Evolutionary conservation across 2,888 invertebrate genomes (phyloP), one percentile per base, ranked within the genome.

Genomic region (Tribolium freemani): DNA sequence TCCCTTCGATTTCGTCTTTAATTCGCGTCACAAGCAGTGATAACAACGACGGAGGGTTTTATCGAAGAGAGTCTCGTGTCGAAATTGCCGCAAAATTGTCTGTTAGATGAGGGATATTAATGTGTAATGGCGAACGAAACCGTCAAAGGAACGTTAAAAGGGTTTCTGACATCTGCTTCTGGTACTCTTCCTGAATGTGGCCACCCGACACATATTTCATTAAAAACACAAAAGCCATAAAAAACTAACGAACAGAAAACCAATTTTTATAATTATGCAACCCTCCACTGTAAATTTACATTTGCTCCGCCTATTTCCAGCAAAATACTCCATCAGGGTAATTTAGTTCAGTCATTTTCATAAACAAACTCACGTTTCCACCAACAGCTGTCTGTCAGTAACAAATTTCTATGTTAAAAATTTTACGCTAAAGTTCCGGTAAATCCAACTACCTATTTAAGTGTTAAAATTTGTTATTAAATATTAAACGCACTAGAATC

Each of bases 121-220:
- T 74, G 74, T 68, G 72, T 72, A 69, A 64, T 72, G 48, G 56
- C 63, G 66, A 66, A 66, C 58, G 72, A 71, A 72, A 67, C 60
- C 66, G 51, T 57, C 53, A 72, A 61, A 69, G 63, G 56, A 69
- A 21, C 68, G 60, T 38, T 67, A 69, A 72, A 72, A 72, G 58
- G 68, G 61, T 72, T 67, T 71, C 44, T 69, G 57, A 69, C 72
- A 57, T 72, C 57, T 68, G 61, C 20, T 45, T 44, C 30, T 57
- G 64, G 53, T 13, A 46, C 51, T 50, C 54, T 64, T 61, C 63
- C 64, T 64, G 64, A 71, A 71, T 51, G 57, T 57, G 16, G 61
- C 50, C 64, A 50, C 44, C 26, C 51, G 21, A 20, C 66, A 30
- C 30, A 58, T 68, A 58, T 68, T 58, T 69, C 38, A 38, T n/a